These are phyloP conservation scores for Drosophila orena DNA, from an alignment of 1,140 invertebrate species.

Conservation along the genomic window DNA sequence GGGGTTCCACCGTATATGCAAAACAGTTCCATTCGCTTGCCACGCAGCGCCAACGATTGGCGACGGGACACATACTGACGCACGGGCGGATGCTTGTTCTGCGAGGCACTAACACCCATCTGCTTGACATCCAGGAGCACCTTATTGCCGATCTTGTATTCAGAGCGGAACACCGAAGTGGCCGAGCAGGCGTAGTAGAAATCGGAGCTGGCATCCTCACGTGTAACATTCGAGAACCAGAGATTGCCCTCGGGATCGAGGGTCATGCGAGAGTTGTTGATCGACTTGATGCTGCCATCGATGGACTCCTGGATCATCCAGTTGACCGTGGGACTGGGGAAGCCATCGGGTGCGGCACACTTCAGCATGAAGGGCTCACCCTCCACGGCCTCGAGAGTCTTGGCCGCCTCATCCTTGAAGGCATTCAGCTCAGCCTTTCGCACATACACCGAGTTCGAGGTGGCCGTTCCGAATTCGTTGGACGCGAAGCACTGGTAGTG, in stretches of 20 bases:
- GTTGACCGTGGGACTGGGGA: slow-evolving; percentile 96
- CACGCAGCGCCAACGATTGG: slow-evolving; percentile 93
- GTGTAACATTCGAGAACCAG: slow-evolving; percentile 97
- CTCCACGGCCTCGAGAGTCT: slow-evolving; percentile 90
- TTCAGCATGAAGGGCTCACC: slow-evolving; percentile 94
- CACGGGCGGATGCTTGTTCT: slow-evolving; percentile 91
- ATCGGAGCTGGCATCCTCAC: slow-evolving; percentile 91
- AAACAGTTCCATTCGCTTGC: slow-evolving; percentile 92
- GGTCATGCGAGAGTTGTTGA: slow-evolving; percentile 97
- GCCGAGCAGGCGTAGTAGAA: slow-evolving; percentile 96
- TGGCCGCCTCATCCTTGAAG: slow-evolving; percentile 91
- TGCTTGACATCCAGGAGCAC: slow-evolving; percentile 91
- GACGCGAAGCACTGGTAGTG: slow-evolving; percentile 99
- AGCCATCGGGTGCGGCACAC: slow-evolving; percentile 96
- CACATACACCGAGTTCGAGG: slow-evolving; percentile 97
- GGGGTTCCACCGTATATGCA: slow-evolving; percentile 97
- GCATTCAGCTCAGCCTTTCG: slow-evolving; percentile 97
- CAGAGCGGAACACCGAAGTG: slow-evolving; percentile 93
- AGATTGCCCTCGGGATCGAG: slow-evolving; percentile 96
- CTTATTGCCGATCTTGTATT: slow-evolving; percentile 95
- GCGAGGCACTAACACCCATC: slow-evolving; percentile 90
- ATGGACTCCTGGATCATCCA: slow-evolving; percentile 93
- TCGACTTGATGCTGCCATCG: slow-evolving; percentile 92
- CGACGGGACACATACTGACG: slow-evolving; percentile 94
- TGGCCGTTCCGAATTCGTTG: slow-evolving; percentile 97